These are phyloP conservation scores for Falco biarmicus DNA, from an alignment of 2,797 vertebrate species.

Conservation along the genomic window DNA sequence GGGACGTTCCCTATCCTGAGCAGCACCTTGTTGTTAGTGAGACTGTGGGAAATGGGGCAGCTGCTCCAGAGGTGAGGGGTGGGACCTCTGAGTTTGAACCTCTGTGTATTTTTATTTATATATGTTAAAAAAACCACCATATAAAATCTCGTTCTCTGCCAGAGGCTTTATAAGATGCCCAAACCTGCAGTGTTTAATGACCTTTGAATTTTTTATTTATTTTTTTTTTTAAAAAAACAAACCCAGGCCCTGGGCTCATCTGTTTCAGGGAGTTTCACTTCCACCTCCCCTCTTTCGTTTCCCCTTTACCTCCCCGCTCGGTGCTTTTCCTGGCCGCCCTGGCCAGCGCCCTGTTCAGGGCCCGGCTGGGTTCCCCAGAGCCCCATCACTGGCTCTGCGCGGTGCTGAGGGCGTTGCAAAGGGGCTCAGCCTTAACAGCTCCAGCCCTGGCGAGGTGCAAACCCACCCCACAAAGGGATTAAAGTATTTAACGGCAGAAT, in stretches of 20 bases:
- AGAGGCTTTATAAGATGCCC: background rate
- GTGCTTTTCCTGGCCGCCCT: slow-evolving; percentile 29
- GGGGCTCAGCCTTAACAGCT: slow-evolving; percentile 37
- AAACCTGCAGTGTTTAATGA: background rate
- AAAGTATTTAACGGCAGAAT: slow-evolving; percentile 57
- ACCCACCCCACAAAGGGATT: slow-evolving; percentile 32
- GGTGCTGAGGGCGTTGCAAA: slow-evolving; percentile 29
- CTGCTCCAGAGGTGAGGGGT: background rate
- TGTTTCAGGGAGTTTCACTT: slow-evolving; percentile 69
- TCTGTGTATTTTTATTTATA: background rate
- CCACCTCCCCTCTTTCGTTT: slow-evolving; percentile 62
- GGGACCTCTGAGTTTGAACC: background rate
- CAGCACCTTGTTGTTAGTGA: background rate
- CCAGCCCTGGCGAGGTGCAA: slow-evolving; percentile 22
- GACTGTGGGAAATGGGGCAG: fast-evolving
- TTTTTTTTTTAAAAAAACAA: background rate
- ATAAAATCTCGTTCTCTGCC: background rate
- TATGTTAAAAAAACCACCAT: fast-evolving
- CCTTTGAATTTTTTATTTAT: background rate
- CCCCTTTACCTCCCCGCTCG: slow-evolving; percentile 55
- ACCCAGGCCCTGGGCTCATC: background rate
- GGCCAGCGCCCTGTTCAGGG: background rate
- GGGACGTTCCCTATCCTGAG: background rate
- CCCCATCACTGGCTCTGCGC: background rate
- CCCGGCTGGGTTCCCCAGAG: slow-evolving; percentile 37